Conservation (phyloP, 2,113 vertebrate species). For the Hymenochirus boettgeri region DNA sequence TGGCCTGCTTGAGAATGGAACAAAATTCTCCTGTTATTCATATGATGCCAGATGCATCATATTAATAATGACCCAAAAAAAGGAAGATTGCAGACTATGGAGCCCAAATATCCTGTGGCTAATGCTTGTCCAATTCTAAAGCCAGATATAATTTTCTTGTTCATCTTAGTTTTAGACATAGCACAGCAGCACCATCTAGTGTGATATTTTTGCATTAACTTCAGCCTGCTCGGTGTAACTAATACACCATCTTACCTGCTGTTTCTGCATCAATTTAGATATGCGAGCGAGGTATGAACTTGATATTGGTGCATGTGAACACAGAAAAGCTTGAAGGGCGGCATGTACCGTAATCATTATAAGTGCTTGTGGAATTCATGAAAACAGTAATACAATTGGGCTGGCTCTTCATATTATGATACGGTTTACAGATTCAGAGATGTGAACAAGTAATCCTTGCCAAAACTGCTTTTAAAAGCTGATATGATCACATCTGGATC, state of each 20-base stretch:
- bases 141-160: constrained; percentile 20
- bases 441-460: neutral
- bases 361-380: neutral
- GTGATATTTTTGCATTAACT: neutral
- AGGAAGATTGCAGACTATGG: neutral
- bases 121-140: constrained; percentile 20
- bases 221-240: no score
- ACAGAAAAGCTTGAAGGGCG: neutral
- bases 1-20: neutral
- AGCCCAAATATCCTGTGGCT: constrained; percentile 32
- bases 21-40: neutral
- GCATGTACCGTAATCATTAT: neutral
- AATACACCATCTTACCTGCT: neutral
- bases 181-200: constrained; percentile 33
- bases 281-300: neutral
- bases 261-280: neutral
- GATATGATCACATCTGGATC: constrained; percentile 7
- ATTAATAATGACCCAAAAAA: constrained; percentile 4
- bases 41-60: constrained; percentile 11
- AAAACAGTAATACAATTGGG: neutral
- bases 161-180: neutral
- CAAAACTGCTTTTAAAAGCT: constrained; percentile 21
- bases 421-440: neutral
- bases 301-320: no score
- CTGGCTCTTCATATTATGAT: neutral